Conservation (phyloP, 2,113 vertebrate species). For the Pelodiscus sinensis region DNA sequence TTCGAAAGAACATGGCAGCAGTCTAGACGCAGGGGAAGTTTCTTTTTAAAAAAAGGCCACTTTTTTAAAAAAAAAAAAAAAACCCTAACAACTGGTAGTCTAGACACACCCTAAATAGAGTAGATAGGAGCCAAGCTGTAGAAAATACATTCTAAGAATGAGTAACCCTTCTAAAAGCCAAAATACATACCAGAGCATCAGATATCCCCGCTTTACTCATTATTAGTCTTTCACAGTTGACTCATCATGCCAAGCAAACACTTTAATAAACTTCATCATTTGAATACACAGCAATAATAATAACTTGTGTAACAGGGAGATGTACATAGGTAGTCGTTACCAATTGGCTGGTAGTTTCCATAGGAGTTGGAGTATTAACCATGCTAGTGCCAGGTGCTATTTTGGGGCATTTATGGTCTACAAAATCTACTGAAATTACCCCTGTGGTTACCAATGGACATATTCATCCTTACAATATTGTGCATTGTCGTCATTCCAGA, state of each 20-base stretch:
- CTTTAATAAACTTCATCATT: not conserved
- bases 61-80: too few species aligned
- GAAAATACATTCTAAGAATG: not conserved
- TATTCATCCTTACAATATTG: not conserved
- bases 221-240: constrained; percentile 32
- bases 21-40: too few species aligned
- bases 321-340: not conserved
- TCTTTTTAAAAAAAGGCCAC: too few species aligned
- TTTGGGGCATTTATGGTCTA: not conserved
- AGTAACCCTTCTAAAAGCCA: constrained; percentile 2
- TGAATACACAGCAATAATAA: not conserved
- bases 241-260: constrained; percentile 31
- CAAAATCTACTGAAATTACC: fast-evolving
- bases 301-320: not conserved
- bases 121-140: not conserved
- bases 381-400: fast-evolving
- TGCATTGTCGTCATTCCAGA: not conserved
- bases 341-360: fast-evolving
- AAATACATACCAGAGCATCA: constrained; percentile 23
- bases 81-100: too few species aligned
- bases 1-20: too few species aligned
- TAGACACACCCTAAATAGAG: not conserved
- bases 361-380: fast-evolving
- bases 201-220: constrained; percentile 35
- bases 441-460: fast-evolving